These are phyloP conservation scores for Phataginus tetradactyla DNA, from an alignment of 2,797 vertebrate species.

Conservation along the genomic window DNA sequence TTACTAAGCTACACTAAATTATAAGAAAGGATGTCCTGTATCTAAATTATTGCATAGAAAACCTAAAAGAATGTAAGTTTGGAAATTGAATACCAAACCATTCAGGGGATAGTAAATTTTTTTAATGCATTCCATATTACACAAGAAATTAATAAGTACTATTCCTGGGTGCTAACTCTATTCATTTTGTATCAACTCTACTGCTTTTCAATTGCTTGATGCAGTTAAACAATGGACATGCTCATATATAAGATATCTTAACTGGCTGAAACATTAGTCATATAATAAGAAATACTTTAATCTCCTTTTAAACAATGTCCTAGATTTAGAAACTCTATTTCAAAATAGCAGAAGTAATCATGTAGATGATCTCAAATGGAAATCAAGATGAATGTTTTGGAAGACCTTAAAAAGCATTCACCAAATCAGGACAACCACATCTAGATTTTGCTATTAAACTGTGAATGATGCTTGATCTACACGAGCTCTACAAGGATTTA, in stretches of 20 bases:
- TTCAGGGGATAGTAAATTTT: not conserved
- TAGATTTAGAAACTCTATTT: constrained; percentile 52
- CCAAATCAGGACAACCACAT: not conserved
- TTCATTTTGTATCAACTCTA: constrained; percentile 13
- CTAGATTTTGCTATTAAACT: constrained; percentile 21
- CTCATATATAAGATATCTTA: constrained; percentile 34
- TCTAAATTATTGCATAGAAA: constrained; percentile 32
- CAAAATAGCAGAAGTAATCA: constrained; percentile 38
- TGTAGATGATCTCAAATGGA: not conserved
- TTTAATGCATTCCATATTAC: not conserved
- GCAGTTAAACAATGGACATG: not conserved
- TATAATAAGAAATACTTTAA: constrained; percentile 22
- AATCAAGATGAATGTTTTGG: not conserved
- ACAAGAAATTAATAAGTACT: constrained; percentile 17
- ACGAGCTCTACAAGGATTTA: constrained; percentile 6
- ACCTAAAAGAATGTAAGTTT: constrained; percentile 3
- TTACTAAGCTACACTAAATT: constrained; percentile 20
- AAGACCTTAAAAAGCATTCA: not conserved
- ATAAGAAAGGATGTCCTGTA: not conserved
- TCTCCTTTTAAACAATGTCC: not conserved
- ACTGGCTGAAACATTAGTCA: constrained; percentile 33
- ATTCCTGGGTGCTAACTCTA: not conserved
- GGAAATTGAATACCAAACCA: constrained; percentile 5
- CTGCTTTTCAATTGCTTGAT: constrained; percentile 27
- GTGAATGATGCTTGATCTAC: not conserved